Evolutionary conservation across 2,797 vertebrate genomes (phyloP).

Genomic region (Hypotaenidia philippensis): DNA sequence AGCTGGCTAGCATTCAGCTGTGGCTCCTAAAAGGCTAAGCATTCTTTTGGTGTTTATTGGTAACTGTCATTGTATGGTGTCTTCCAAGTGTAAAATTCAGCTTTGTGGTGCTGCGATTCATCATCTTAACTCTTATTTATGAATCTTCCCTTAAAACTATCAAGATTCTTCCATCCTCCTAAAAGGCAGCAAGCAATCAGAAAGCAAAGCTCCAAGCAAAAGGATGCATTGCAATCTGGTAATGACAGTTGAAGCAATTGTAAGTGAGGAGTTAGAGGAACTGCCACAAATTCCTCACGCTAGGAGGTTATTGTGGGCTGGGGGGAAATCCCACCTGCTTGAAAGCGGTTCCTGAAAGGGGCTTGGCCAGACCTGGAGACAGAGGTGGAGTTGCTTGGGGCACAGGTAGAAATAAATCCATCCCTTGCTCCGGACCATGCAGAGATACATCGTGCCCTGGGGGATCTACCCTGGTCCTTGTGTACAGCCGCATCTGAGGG

Average conservation of each 20-base stretch:
- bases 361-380: not conserved
- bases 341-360: not conserved
- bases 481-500: accelerated
- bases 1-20: not conserved
- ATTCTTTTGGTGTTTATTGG: not conserved
- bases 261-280: not conserved
- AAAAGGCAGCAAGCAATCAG: not conserved
- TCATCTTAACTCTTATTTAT: not conserved
- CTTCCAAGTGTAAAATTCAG: not conserved
- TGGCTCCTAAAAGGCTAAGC: not conserved
- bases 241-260: not conserved
- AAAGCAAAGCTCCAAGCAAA: not conserved
- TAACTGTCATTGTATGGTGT: not conserved
- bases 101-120: not conserved
- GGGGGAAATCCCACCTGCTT: not conserved
- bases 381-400: accelerated
- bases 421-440: not conserved
- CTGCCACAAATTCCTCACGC: not conserved
- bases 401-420: not conserved
- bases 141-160: not conserved
- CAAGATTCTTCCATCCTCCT: not conserved
- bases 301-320: accelerated
- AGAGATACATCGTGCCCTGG: accelerated
- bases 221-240: constrained; percentile 7
- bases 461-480: not conserved